Conservation (phyloP, 2,113 vertebrate genomes). For the Puntigrus tetrazona region DNA sequence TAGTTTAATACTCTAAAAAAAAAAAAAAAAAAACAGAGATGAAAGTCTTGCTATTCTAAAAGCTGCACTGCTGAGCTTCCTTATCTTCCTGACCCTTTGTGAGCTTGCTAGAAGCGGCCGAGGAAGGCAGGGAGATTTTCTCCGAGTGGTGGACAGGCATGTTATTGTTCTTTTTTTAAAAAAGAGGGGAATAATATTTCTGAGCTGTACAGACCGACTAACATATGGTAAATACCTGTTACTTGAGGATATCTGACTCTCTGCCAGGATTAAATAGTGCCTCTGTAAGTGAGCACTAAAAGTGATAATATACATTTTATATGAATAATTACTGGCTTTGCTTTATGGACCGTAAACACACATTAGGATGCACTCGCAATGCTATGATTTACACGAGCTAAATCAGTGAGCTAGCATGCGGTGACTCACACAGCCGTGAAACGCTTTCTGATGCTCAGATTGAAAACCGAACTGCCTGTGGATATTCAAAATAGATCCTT, state of each 20-base stretch:
- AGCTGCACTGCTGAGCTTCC: not conserved
- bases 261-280: not conserved
- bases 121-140: not conserved
- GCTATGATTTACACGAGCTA: not conserved
- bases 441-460: not conserved
- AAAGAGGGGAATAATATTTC: slow-evolving; percentile 3
- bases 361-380: not conserved
- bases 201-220: slow-evolving; percentile 7
- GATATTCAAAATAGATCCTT: not conserved
- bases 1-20: not conserved
- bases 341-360: not conserved
- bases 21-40: slow-evolving; percentile 8
- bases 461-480: no score
- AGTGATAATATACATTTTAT: not conserved
- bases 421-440: not conserved
- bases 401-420: not conserved
- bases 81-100: not conserved
- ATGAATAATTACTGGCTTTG: not conserved
- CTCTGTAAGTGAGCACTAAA: not conserved
- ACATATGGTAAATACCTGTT: slow-evolving; percentile 8
- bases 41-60: not conserved
- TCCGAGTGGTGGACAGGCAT: not conserved
- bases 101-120: not conserved
- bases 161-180: not conserved
- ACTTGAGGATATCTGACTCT: not conserved